Evolutionary conservation across 2,113 vertebrate species (phyloP).

Genomic region (Rhizomys pruinosus): DNA sequence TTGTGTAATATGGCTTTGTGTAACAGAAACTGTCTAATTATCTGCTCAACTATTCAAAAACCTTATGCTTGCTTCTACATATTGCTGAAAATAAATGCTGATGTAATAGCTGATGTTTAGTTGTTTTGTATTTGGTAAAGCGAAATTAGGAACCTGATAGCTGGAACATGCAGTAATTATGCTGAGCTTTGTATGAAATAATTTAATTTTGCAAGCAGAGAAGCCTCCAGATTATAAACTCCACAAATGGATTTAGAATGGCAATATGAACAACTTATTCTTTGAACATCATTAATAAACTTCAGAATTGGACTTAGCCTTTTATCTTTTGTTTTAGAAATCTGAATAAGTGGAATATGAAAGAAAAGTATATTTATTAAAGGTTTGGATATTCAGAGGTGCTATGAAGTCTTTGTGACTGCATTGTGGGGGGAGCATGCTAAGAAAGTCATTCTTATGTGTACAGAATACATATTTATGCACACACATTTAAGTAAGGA

Average conservation of each 20-base stretch:
- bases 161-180: background rate
- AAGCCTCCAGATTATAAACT: background rate
- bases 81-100: background rate
- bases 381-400: background rate
- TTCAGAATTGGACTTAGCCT: background rate
- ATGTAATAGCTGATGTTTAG: background rate
- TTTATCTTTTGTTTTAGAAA: background rate
- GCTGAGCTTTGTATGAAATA: conserved; percentile 22
- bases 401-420: background rate
- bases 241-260: background rate
- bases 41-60: background rate
- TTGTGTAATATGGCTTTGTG: background rate
- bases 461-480: too few species aligned
- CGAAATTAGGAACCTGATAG: background rate
- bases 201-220: background rate
- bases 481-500: too few species aligned
- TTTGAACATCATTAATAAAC: too few species aligned
- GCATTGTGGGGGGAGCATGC: too few species aligned
- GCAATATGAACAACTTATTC: too few species aligned
- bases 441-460: background rate
- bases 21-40: background rate
- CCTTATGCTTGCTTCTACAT: background rate
- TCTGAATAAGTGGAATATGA: background rate
- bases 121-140: background rate
- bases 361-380: background rate